These are phyloP conservation scores for Scopus umbretta DNA, from an alignment of 2,113 vertebrate species.

Conservation along the genomic window DNA sequence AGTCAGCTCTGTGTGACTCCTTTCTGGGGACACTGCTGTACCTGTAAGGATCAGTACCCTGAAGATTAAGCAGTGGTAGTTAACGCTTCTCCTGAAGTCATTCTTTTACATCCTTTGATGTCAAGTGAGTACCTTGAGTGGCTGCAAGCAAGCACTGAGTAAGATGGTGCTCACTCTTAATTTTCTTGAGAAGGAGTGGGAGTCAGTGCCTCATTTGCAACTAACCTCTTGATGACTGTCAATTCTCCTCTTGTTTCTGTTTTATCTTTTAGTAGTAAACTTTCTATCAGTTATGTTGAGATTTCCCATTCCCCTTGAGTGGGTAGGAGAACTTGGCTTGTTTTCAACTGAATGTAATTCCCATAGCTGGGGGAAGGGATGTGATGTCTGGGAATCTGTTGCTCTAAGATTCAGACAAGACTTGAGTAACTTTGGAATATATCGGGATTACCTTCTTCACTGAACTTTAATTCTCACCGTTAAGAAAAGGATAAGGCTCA, in stretches of 20 bases:
- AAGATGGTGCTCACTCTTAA: neutral
- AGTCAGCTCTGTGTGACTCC: neutral
- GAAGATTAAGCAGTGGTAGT: neutral
- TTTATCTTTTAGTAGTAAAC: neutral
- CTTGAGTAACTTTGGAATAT: neutral
- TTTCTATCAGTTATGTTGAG: neutral
- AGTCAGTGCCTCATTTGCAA: neutral
- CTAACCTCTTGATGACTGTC: neutral
- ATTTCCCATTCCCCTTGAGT: slow-evolving; percentile 16
- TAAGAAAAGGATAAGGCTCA: neutral
- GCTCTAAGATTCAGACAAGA: neutral
- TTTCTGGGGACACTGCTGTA: neutral
- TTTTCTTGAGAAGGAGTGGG: neutral
- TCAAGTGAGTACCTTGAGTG: neutral
- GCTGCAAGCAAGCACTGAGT: neutral
- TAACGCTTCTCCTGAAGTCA: neutral
- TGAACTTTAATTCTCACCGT: neutral
- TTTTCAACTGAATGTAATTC: slow-evolving; percentile 23
- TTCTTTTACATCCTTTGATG: neutral
- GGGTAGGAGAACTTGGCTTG: slow-evolving; percentile 39
- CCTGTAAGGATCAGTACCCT: neutral
- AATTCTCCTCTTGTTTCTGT: neutral
- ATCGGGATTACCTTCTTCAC: neutral
- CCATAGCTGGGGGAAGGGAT: neutral
- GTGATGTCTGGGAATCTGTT: slow-evolving; percentile 9